Conservation (phyloP, 2,888 invertebrate genomes). For the Galerucella nymphaeae region DNA sequence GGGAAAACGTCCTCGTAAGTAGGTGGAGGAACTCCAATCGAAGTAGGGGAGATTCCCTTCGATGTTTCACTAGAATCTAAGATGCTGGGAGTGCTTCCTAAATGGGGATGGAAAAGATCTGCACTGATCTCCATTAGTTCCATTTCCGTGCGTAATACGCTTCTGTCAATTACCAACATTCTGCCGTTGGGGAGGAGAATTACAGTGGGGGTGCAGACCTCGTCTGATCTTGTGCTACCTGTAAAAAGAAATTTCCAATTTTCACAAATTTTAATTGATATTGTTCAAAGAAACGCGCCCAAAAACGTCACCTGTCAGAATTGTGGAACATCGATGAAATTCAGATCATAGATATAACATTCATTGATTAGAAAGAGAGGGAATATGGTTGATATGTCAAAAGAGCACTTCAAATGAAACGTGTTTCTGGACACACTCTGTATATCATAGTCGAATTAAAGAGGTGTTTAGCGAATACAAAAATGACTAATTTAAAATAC, state of each 20-base stretch:
- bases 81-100: constrained; percentile 63
- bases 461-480: constrained; percentile 9
- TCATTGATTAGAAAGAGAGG: too few species aligned
- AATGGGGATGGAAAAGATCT: constrained; percentile 64
- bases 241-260: constrained; percentile 14
- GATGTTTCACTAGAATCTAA: constrained; percentile 68
- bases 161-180: constrained; percentile 69
- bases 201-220: constrained; percentile 68
- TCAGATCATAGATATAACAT: too few species aligned
- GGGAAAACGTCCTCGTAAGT: constrained; percentile 68
- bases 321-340: too few species aligned
- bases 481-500: constrained; percentile 10
- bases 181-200: constrained; percentile 69
- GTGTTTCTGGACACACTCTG: neutral
- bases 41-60: constrained; percentile 67
- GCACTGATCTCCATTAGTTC: constrained; percentile 68
- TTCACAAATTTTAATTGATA: too few species aligned
- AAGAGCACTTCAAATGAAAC: too few species aligned
- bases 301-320: too few species aligned
- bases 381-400: too few species aligned
- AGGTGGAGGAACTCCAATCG: constrained; percentile 66
- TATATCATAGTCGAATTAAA: neutral
- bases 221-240: constrained; percentile 55
- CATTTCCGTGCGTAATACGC: constrained; percentile 65
- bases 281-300: too few species aligned